Conservation (phyloP, 1,140 invertebrate genomes). For the Bemisia tabaci region DNA sequence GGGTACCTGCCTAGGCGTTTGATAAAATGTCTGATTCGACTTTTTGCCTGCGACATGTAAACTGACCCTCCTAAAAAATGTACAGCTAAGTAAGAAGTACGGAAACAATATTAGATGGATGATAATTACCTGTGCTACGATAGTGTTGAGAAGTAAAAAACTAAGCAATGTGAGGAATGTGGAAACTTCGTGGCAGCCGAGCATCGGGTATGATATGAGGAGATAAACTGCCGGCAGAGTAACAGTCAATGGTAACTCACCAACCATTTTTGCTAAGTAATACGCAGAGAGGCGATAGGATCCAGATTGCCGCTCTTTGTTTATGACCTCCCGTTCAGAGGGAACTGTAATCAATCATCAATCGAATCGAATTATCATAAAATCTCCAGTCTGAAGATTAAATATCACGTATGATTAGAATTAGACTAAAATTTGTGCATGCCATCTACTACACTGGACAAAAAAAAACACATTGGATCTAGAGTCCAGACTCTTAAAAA, state of each 20-base stretch:
- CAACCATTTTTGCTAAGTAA: slow-evolving; percentile 73
- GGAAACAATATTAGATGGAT: no score
- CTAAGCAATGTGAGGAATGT: slow-evolving; percentile 56
- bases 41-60: no score
- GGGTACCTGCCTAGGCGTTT: no score
- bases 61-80: no score
- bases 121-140: slow-evolving; percentile 55
- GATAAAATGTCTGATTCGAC: no score
- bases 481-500: no score
- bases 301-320: slow-evolving; percentile 66
- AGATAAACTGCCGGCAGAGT: slow-evolving; percentile 66
- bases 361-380: no score
- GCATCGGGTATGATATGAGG: slow-evolving; percentile 63
- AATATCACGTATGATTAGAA: slow-evolving; percentile 1
- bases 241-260: slow-evolving; percentile 63
- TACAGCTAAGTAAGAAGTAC: no score
- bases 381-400: slow-evolving; percentile 7
- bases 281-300: slow-evolving; percentile 72
- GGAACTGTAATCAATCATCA: slow-evolving; percentile 62
- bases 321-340: slow-evolving; percentile 64
- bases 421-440: neutral
- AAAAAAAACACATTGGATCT: no score
- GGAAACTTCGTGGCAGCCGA: slow-evolving; percentile 44
- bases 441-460: neutral
- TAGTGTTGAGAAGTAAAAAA: slow-evolving; percentile 59